These are phyloP conservation scores for Tonatia bakeri DNA, from an alignment of 2,113 vertebrate species.

Conservation along the genomic window DNA sequence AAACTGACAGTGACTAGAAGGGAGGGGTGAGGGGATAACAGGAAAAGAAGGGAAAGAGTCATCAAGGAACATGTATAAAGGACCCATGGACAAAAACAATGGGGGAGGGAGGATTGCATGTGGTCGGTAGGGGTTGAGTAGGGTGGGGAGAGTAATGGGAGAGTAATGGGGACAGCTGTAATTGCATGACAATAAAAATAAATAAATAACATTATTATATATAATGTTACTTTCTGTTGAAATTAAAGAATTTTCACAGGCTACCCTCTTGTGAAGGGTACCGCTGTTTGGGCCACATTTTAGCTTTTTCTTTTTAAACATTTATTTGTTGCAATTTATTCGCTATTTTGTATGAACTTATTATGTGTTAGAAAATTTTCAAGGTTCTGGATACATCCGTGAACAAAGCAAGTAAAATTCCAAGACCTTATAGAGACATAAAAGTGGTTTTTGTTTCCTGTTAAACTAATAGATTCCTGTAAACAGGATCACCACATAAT, in stretches of 20 bases:
- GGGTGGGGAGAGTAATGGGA: too few species aligned
- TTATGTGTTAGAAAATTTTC: neutral
- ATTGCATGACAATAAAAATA: neutral
- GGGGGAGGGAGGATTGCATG: too few species aligned
- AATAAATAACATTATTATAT: too few species aligned
- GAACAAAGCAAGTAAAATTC: neutral
- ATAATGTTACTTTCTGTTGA: neutral
- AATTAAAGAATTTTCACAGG: neutral
- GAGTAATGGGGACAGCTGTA: too few species aligned
- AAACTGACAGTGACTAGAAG: too few species aligned
- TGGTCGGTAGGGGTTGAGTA: too few species aligned
- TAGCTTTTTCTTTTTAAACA: neutral
- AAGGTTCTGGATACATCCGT: neutral
- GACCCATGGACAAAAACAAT: too few species aligned
- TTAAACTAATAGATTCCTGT: neutral
- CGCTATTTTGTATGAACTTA: neutral
- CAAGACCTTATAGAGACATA: neutral
- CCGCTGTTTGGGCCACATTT: neutral
- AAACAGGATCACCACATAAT: neutral
- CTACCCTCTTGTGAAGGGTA: neutral
- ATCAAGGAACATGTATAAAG: too few species aligned
- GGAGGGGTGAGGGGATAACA: too few species aligned
- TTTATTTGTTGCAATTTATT: neutral
- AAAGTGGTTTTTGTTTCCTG: neutral
- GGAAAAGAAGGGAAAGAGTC: too few species aligned